These are phyloP conservation scores for Protonibea diacanthus DNA, from an alignment of 2,797 vertebrate species.

Conservation along the genomic window DNA sequence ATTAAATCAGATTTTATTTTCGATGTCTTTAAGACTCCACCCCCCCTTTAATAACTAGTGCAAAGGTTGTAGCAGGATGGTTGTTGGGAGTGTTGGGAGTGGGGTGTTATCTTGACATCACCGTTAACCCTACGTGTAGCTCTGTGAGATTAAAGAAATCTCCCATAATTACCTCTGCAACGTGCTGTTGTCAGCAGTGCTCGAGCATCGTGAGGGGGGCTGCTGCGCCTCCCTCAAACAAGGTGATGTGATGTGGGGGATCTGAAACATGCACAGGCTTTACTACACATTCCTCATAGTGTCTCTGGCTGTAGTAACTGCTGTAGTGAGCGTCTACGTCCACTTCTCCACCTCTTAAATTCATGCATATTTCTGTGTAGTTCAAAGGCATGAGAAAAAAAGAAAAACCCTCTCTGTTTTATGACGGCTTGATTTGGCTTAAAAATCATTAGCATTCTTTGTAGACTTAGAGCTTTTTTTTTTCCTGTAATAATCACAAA, in stretches of 20 bases:
- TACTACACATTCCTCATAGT: slow-evolving; percentile 39
- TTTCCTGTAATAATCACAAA: slow-evolving; percentile 57
- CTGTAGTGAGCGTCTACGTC: background rate
- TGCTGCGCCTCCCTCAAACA: slow-evolving; percentile 22
- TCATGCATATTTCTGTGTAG: slow-evolving; percentile 47
- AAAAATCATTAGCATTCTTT: slow-evolving; percentile 84
- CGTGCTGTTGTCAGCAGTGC: slow-evolving; percentile 11
- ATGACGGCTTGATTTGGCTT: slow-evolving; percentile 81
- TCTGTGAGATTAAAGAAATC: slow-evolving; percentile 61
- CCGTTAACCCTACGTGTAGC: background rate
- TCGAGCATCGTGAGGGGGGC: background rate
- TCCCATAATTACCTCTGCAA: slow-evolving; percentile 34
- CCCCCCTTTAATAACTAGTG: background rate
- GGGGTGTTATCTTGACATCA: slow-evolving; percentile 2
- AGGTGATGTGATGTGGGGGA: background rate
- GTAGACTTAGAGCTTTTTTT: slow-evolving; percentile 73
- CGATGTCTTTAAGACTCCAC: slow-evolving; percentile 1
- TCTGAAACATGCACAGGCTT: slow-evolving; percentile 15
- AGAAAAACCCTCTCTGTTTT: slow-evolving; percentile 41
- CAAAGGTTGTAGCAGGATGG: slow-evolving; percentile 22
- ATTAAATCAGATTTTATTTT: slow-evolving; percentile 30
- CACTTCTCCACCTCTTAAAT: slow-evolving; percentile 18
- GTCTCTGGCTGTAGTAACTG: slow-evolving; percentile 21
- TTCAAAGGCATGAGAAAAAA: slow-evolving; percentile 66
- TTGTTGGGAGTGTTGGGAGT: too few species aligned